Evolutionary conservation across 2,113 vertebrate species (phyloP), one percentile per base, ranked within the genome.

Genomic region (Corythornis vintsioides): DNA sequence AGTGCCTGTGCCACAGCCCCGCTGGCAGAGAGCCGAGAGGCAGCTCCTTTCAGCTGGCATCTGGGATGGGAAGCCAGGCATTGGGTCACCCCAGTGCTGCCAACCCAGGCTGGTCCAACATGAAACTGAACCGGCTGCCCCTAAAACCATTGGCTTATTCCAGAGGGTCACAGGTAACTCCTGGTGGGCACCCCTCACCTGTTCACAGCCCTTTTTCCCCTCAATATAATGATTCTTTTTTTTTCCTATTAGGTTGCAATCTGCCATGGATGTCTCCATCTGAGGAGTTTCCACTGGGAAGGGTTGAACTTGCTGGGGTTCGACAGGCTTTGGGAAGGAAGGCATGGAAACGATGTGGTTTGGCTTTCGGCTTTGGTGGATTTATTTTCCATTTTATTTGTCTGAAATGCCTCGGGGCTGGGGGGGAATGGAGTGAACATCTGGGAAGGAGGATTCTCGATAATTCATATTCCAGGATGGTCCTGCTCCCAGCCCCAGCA

Each of bases 401-500:
- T 21, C 66, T 89, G 89, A 84, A 84, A n/a, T 2, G 11, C 33
- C 38, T 35, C 10, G 22, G 16, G 47, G 50, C 22, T 55, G 28
- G 13, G 15, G 9, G 67, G 74, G 74, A 40, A 61, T 38, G 43
- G 17, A 61, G 38, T 5, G 78, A 83, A 59, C 71, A 70, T 55
- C 43, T 83, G 87, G 74, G 74, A 57, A 14, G 28, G 60, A 67
- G 40, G n/a, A 53, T 45, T 61, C 53, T 63, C 0, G 25, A 70
- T 89, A 70, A 91, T 89, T 92, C 88, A 73, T 86, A 80, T 80
- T 83, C 52, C 38, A 33, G 82, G 65, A 83, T 57, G 50, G 85
- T 85, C 42, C 82, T 16, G 19, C 67, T 96, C 33, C 29, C 88
- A 73, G 43, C 69, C 92, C 66, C 89, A 42, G 66, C 17, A 7